Conservation (phyloP, 1,140 invertebrate genomes). For the Drosophila ficusphila region DNA sequence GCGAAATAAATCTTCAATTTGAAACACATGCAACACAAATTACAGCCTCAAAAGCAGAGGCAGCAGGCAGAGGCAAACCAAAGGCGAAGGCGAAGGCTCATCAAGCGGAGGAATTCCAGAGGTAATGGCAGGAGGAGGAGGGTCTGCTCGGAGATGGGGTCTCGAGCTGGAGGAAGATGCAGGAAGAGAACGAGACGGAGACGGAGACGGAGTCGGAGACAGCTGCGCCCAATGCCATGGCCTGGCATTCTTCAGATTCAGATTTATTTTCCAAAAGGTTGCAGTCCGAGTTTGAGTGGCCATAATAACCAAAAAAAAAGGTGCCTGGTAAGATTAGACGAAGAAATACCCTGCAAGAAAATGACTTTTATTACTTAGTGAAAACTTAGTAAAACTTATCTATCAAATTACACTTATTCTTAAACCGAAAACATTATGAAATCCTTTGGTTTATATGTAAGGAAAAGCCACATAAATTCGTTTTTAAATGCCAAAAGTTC, state of each 20-base stretch:
- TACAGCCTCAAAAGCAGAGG: constrained; percentile 63
- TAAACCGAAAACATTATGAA: too few relatives aligned
- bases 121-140: constrained; percentile 16
- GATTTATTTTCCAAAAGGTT: constrained; percentile 79
- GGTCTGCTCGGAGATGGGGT: constrained; percentile 12
- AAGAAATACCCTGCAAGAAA: neutral
- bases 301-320: constrained; percentile 56
- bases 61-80: constrained; percentile 14
- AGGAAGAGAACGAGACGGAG: constrained; percentile 14
- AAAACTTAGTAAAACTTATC: too few relatives aligned
- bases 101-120: constrained; percentile 57
- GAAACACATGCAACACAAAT: constrained; percentile 83
- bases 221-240: constrained; percentile 61
- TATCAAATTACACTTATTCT: too few relatives aligned
- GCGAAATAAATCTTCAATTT: constrained; percentile 82
- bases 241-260: constrained; percentile 77
- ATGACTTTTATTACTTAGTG: too few relatives aligned
- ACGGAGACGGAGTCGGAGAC: constrained; percentile 41
- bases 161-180: constrained; percentile 4
- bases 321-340: neutral
- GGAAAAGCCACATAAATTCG: too few relatives aligned
- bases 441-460: too few relatives aligned
- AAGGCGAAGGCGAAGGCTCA: constrained; percentile 55
- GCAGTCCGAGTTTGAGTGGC: constrained; percentile 64
- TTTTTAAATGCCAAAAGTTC: too few relatives aligned